phyloP scores from a whole-genome alignment of 2,113 vertebrate genomes.

The Oreochromis aureus region DNA sequence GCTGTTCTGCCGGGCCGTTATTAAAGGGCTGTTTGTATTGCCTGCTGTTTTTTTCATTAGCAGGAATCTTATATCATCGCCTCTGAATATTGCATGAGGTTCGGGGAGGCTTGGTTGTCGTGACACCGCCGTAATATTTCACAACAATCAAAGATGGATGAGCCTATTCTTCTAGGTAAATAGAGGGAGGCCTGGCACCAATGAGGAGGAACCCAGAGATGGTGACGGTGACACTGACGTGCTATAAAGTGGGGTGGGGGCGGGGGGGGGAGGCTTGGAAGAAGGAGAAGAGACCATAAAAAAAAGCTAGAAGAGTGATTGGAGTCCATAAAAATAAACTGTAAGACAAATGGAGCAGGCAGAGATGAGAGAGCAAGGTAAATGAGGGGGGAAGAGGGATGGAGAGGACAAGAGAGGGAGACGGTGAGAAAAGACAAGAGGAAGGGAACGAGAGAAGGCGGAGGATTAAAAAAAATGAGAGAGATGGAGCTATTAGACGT shows the following conservation, averaged over 20 bases:
- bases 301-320: constrained; percentile 34
- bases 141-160: constrained; percentile 67
- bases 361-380: constrained; percentile 14
- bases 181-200: constrained; percentile 22
- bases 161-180: constrained; percentile 56
- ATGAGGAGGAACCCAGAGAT: constrained; percentile 21
- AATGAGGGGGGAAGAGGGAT: constrained; percentile 40
- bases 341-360: constrained; percentile 46
- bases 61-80: constrained; percentile 63
- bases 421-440: constrained; percentile 11
- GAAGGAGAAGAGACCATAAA: neutral
- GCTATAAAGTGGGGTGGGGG: neutral
- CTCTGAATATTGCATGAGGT: constrained; percentile 71
- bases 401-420: constrained; percentile 16
- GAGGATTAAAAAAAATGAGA: neutral
- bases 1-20: constrained; percentile 30
- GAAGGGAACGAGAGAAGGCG: neutral
- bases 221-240: constrained; percentile 15
- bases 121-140: constrained; percentile 62
- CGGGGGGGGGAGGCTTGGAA: neutral
- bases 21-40: constrained; percentile 65
- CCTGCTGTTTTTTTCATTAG: constrained; percentile 67
- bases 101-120: constrained; percentile 45
- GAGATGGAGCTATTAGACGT: constrained; percentile 19
- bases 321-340: constrained; percentile 48